These are phyloP conservation scores for Trachelus iudaicus DNA, from an alignment of 2,888 invertebrate genomes.

Conservation along the genomic window DNA sequence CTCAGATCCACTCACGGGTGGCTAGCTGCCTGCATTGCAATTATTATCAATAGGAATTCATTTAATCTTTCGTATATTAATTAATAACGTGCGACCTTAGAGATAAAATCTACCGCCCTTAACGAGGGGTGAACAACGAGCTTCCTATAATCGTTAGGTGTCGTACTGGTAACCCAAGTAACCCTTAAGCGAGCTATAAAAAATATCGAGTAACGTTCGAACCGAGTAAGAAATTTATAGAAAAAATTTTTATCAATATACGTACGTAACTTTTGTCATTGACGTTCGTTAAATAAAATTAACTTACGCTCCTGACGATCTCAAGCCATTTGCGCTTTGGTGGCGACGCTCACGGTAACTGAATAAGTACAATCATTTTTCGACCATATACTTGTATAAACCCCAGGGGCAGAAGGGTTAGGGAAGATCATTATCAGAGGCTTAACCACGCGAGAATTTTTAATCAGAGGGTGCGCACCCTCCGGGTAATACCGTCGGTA, in stretches of 20 bases:
- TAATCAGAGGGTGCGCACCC: constrained; percentile 66
- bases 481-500: constrained; percentile 57
- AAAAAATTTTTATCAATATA: too few relatives aligned
- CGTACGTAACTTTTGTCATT: background rate
- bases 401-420: constrained; percentile 57
- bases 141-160: background rate
- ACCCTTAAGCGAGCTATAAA: background rate
- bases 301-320: constrained; percentile 56
- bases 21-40: background rate
- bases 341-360: constrained; percentile 47
- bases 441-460: constrained; percentile 67
- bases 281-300: constrained; percentile 20
- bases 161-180: background rate
- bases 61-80: constrained; percentile 51
- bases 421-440: constrained; percentile 66
- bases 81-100: constrained; percentile 32
- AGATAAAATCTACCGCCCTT: constrained; percentile 3
- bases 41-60: constrained; percentile 45
- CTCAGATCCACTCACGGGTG: background rate
- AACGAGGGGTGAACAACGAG: too few relatives aligned
- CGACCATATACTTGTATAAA: constrained; percentile 53
- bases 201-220: background rate
- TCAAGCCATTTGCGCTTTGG: constrained; percentile 55
- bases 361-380: constrained; percentile 61
- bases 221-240: too few relatives aligned